Evolutionary conservation across 2,113 vertebrate species (phyloP).

Genomic region (Brachirus orientalis): DNA sequence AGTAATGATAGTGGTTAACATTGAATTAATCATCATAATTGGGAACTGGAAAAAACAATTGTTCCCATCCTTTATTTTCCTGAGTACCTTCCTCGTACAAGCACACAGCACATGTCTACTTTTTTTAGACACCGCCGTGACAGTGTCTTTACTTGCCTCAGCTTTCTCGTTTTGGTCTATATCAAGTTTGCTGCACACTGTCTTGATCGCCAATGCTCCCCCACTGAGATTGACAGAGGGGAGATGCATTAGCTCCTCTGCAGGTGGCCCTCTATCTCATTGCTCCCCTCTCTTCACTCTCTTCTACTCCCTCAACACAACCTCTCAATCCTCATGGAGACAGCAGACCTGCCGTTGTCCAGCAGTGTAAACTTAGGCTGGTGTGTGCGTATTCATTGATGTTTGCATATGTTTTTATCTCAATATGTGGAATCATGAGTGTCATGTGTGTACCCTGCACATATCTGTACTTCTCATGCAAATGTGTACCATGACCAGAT

Average conservation of each 20-base stretch:
- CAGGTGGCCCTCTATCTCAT: slow-evolving; percentile 72
- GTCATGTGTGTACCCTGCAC: slow-evolving; percentile 21
- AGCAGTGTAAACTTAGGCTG: slow-evolving; percentile 12
- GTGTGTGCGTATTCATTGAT: slow-evolving; percentile 15
- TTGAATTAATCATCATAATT: slow-evolving; percentile 19
- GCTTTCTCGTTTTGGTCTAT: slow-evolving; percentile 10
- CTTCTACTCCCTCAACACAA: slow-evolving; percentile 24
- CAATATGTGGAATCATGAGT: slow-evolving; percentile 17
- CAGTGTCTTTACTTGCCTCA: too few relatives aligned
- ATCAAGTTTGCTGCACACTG: slow-evolving; percentile 76
- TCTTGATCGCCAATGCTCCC: slow-evolving; percentile 71
- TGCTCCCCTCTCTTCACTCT: slow-evolving; percentile 41
- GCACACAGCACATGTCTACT: too few relatives aligned
- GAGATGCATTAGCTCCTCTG: slow-evolving; percentile 82
- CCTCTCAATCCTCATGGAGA: slow-evolving; percentile 35
- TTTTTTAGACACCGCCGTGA: too few relatives aligned
- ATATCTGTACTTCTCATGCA: slow-evolving; percentile 21
- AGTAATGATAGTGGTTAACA: slow-evolving; percentile 13
- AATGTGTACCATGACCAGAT: slow-evolving; percentile 57
- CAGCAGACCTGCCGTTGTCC: slow-evolving; percentile 44
- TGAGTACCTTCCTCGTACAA: too few relatives aligned
- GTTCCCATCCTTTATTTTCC: too few relatives aligned
- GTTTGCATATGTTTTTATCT: slow-evolving; percentile 37
- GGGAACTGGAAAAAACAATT: too few relatives aligned
- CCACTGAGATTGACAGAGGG: slow-evolving; percentile 47